These are phyloP conservation scores for Magallana gigas DNA, from an alignment of 1,140 invertebrate genomes.

Conservation along the genomic window DNA sequence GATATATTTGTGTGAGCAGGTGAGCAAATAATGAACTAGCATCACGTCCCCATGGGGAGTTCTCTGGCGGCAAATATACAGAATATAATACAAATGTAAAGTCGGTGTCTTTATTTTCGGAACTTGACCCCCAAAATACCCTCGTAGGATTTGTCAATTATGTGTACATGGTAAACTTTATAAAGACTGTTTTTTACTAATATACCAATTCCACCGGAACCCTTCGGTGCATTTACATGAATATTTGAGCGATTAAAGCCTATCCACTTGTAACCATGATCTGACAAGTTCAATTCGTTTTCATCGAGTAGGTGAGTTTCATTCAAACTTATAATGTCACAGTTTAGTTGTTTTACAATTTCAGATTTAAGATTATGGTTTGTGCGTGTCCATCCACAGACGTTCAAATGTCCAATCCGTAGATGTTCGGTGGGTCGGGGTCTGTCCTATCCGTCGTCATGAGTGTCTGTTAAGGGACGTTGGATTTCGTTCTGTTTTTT, in stretches of 20 bases:
- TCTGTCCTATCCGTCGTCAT: no score
- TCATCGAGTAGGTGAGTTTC: background rate
- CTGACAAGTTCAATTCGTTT: background rate
- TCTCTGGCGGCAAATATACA: conserved; percentile 56
- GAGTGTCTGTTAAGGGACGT: no score
- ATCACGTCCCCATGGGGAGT: conserved; percentile 40
- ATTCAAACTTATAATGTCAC: background rate
- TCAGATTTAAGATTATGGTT: background rate
- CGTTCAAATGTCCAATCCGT: background rate
- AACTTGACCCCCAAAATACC: conserved; percentile 39
- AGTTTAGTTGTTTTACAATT: no score
- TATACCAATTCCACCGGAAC: conserved; percentile 5
- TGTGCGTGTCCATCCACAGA: background rate
- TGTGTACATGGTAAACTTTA: background rate
- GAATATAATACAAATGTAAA: conserved; percentile 32
- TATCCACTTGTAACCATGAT: conserved; percentile 19
- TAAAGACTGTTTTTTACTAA: conserved; percentile 29
- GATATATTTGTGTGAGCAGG: conserved; percentile 51
- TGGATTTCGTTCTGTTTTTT: no score
- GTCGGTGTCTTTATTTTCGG: background rate
- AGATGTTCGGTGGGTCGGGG: no score
- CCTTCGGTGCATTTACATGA: background rate
- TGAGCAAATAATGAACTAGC: conserved; percentile 48
- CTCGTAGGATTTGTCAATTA: conserved; percentile 12
- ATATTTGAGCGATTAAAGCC: conserved; percentile 40